Conservation (phyloP, 1,140 invertebrate genomes). For the Pseudachorutes palmiensis region DNA sequence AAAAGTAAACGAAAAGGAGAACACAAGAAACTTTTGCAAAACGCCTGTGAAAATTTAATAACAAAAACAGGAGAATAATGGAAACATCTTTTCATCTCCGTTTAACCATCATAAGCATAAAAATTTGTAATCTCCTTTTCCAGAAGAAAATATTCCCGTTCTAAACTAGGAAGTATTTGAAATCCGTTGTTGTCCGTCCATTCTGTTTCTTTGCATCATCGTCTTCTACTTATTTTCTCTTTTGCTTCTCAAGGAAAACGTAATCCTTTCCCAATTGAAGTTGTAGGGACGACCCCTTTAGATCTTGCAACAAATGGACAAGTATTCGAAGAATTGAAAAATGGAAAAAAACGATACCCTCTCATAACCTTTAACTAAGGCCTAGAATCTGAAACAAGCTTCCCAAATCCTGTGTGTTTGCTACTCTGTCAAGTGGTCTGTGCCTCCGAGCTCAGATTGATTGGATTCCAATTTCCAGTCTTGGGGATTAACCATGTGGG, state of each 20-base stretch:
- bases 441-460: constrained; percentile 20
- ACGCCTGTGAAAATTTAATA: background rate
- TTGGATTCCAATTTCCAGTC: constrained; percentile 28
- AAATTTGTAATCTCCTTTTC: constrained; percentile 4
- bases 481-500: constrained; percentile 26
- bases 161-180: too few relatives aligned
- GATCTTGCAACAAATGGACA: too few relatives aligned
- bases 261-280: constrained; percentile 6
- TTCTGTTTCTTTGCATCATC: background rate
- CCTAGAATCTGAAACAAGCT: background rate
- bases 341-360: background rate
- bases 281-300: background rate
- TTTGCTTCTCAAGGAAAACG: background rate
- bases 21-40: background rate
- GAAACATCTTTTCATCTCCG: background rate
- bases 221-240: background rate
- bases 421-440: background rate
- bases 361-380: background rate
- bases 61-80: constrained; percentile 1
- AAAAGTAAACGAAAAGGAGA: background rate
- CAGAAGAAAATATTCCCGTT: background rate
- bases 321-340: background rate
- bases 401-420: background rate
- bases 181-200: too few relatives aligned
- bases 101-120: background rate